Base-by-base conservation (phyloP, 23 tunicate genomes). In the Trididemnum nubilum region DNA sequence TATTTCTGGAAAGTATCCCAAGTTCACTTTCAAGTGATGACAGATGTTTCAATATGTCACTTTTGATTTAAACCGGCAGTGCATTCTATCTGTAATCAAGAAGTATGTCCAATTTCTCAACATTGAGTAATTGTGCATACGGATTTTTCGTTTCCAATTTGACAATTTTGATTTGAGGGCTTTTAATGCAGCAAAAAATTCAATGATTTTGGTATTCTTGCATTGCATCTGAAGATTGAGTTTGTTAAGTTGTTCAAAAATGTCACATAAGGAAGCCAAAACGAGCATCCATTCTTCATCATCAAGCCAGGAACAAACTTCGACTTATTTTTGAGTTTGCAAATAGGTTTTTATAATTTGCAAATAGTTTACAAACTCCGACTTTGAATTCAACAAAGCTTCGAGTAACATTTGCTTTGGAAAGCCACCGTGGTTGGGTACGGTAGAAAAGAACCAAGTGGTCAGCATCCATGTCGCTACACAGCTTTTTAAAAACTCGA, bases 341-440 rank as follows among this genome's bases (percentile, higher is more conserved):
- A 87, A 60, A 87, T 81, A 35, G 1, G 39, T 50, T 87, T 71
- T 72, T n/a, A n/a, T n/a, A n/a, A n/a, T n/a, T n/a, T n/a, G n/a
- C n/a, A n/a, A n/a, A n/a, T n/a, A n/a, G n/a, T n/a, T n/a, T n/a
- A n/a, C n/a, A n/a, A n/a, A n/a, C n/a, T n/a, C 34, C 81, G 0
- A 0, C 66, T 70, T 59, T 64, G 32, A 87, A 71, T 54, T 87
- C 91, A 87, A 71, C 51, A 65, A 87, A 2, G 52, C 91, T 74
- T 32, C 77, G 85, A 25, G 84, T 58, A 36, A 87, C 86, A 70
- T 81, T 87, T 57, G 81, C 91, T 87, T 81, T 87, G 73, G 81
- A 87, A 0, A 87, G 73, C 91, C 86, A 81, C 33, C 81, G 91
- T 28, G 84, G 74, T 57, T 71, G 58, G 37, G 86, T 87, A 37